Percentiles rank a stretch among this genome's conserved stretches.
phyloP scores from a whole-genome alignment of 2,888 invertebrate genomes.

The Aporophyla lueneburgensis region DNA sequence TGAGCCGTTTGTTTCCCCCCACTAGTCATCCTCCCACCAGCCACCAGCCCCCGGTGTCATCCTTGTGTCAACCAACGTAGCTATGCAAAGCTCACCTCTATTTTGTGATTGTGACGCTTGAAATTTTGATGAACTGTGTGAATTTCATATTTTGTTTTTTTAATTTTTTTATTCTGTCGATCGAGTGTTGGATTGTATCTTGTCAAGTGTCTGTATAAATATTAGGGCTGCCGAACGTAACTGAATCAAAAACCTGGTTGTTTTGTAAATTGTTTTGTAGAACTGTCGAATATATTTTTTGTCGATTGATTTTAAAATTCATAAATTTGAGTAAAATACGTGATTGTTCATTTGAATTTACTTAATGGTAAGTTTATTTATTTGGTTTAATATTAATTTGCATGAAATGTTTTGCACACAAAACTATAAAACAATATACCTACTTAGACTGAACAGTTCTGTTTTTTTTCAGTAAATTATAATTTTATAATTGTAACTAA shows the following conservation, averaged over 20 bases:
- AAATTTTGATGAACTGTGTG: conserved; percentile 51
- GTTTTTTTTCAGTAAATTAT: background rate
- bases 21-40: conserved; percentile 67
- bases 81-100: conserved; percentile 26
- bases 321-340: background rate
- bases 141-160: conserved; percentile 18
- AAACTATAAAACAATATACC: background rate
- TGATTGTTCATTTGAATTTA: background rate
- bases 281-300: background rate
- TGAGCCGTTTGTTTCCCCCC: conserved; percentile 76
- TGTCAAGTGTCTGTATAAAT: conserved; percentile 10
- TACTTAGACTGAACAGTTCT: background rate
- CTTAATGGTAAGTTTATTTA: background rate
- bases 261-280: conserved; percentile 24
- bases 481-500: background rate
- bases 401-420: background rate
- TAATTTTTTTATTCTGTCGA: background rate
- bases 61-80: conserved; percentile 46
- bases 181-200: background rate
- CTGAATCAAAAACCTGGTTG: conserved; percentile 24
- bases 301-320: conserved; percentile 6
- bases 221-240: background rate
- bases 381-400: conserved; percentile 4
- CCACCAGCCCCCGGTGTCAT: conserved; percentile 53
- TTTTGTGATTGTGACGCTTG: conserved; percentile 55